Evolutionary conservation across 2,113 vertebrate species (phyloP).

Genomic region (Passer montanus): DNA sequence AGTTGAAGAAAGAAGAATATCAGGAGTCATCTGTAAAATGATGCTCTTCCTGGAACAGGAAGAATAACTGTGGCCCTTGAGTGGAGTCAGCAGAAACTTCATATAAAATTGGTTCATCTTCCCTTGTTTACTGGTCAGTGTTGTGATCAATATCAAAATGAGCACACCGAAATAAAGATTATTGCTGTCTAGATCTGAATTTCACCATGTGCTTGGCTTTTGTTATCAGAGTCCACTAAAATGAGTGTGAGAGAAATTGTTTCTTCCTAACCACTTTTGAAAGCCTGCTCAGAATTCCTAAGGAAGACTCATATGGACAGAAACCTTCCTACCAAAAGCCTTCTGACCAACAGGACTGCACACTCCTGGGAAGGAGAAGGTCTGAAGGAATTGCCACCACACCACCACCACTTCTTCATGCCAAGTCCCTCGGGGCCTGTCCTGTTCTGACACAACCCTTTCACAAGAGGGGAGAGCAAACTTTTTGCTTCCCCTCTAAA

Average conservation of each 20-base stretch:
- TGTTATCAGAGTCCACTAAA: background rate
- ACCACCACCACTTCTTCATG: background rate
- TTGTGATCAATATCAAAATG: background rate
- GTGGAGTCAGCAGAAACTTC: background rate
- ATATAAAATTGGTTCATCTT: background rate
- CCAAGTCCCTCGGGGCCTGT: background rate
- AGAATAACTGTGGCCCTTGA: rapidly evolving
- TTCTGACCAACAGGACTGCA: background rate
- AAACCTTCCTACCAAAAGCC: background rate
- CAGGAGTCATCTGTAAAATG: background rate
- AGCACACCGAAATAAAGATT: background rate
- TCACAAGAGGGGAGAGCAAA: background rate
- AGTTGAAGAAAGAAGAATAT: background rate
- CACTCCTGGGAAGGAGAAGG: background rate
- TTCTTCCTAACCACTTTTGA: background rate
- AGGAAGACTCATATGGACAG: background rate
- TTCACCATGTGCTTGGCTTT: background rate
- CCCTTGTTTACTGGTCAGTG: background rate
- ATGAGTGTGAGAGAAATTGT: background rate
- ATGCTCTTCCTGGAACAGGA: background rate
- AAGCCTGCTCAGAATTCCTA: background rate
- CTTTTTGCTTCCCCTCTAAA: background rate
- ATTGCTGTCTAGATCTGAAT: background rate
- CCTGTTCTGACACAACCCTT: background rate
- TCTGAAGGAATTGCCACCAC: background rate